These are phyloP conservation scores for Saxicola maurus DNA, from an alignment of 2,797 vertebrate genomes.

Conservation along the genomic window DNA sequence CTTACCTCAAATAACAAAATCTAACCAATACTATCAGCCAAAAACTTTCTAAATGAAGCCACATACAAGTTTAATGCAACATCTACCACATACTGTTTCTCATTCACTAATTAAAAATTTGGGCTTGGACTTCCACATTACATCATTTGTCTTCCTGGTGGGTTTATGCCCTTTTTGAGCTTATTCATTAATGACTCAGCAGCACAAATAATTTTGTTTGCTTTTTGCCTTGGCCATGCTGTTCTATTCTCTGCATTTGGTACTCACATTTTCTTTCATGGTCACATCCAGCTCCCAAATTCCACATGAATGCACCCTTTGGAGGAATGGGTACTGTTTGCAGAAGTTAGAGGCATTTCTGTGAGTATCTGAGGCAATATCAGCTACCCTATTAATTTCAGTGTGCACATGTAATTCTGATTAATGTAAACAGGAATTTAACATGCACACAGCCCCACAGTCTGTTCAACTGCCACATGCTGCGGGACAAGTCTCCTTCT, in stretches of 20 bases:
- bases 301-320: not conserved
- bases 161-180: not conserved
- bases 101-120: not conserved
- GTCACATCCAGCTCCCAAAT: not conserved
- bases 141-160: not conserved
- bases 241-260: not conserved
- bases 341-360: not conserved
- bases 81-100: not conserved
- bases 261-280: not conserved
- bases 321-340: accelerated
- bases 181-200: not conserved
- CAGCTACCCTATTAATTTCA: not conserved
- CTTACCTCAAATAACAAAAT: not conserved
- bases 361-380: not conserved
- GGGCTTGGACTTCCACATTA: not conserved
- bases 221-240: not conserved
- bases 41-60: not conserved
- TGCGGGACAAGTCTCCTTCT: not conserved
- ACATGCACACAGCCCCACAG: not conserved
- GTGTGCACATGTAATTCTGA: not conserved
- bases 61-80: not conserved
- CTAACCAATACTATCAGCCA: not conserved
- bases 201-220: not conserved
- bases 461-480: not conserved
- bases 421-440: not conserved